Base-by-base conservation (phyloP, 2,888 invertebrate genomes). In the Timema podura region DNA sequence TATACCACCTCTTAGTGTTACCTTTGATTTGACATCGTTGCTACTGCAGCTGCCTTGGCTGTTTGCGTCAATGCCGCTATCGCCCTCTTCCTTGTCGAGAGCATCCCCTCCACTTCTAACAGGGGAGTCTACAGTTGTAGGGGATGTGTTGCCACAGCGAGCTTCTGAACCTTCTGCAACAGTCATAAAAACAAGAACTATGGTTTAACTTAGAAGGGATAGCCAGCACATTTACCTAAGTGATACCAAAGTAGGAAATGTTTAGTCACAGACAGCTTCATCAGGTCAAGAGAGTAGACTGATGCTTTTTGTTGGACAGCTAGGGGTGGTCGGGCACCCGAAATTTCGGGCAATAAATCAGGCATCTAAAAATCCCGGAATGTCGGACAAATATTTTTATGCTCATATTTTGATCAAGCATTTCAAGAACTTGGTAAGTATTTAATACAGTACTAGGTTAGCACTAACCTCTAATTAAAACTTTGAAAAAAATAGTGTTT, bases 41-140 rank as follows among this genome's bases (percentile, higher is more conserved):
- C 92, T 92, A 65, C 92, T 92, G 80, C 93, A 94, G 71, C 93
- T 93, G 65, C 93, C 94, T 84, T 94, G 93, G 76, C 91, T 91
- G 81, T 92, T 92, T 72, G 91, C 91, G 81, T 95, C 95, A 76
- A 95, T 93, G 74, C 95, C 95, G 76, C 93, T 93, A 81, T 93
- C 93, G 46, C 92, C 93, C 80, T 94, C 94, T 80, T 95, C 94
- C 77, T 91, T 89, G 76, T 89, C 89, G 46, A 78, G 78, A n/a
- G 76, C 73, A 74, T 79, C 80, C 51, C 76, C 77, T 49, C 76
- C 77, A 69, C 78, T 79, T 69, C 81, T 77, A 65, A 80, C 78
- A n/a, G 81, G 78, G 49, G 81, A 79, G 72, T 80, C 77, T 30
- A 76, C 75, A 67, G 76, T 77, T 30, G 30, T 30, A 48, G 74